Conservation (phyloP, 2,113 vertebrate genomes). For the Promerops cafer region DNA sequence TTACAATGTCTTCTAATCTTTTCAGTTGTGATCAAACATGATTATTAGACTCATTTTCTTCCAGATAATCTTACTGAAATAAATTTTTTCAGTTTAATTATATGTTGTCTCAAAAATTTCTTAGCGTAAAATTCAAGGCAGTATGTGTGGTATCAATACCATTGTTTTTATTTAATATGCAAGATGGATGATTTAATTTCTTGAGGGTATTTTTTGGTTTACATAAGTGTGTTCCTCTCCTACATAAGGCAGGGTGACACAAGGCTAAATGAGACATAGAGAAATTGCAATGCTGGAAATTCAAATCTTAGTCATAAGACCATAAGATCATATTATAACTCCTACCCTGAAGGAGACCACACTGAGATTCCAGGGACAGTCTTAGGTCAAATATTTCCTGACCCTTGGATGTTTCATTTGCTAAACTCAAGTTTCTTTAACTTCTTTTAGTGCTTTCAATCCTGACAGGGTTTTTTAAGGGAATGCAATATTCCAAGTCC, state of each 20-base stretch:
- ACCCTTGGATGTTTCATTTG: not conserved
- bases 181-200: not conserved
- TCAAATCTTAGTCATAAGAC: not conserved
- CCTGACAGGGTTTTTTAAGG: not conserved
- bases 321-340: not conserved
- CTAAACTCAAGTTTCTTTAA: not conserved
- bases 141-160: not conserved
- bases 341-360: not conserved
- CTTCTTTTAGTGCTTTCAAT: not conserved
- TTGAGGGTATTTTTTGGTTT: not conserved
- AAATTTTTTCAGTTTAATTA: not conserved
- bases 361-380: not conserved
- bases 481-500: not conserved
- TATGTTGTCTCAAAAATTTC: not conserved
- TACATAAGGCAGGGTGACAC: not conserved
- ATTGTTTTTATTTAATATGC: not conserved
- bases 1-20: not conserved
- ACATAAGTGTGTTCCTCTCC: not conserved
- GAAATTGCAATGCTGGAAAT: not conserved
- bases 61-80: not conserved
- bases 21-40: not conserved
- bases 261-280: not conserved
- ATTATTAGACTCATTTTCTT: not conserved
- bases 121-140: not conserved
- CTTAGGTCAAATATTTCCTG: not conserved